Conservation (phyloP, 2,797 vertebrate genomes). For the Gallirallus australis region DNA sequence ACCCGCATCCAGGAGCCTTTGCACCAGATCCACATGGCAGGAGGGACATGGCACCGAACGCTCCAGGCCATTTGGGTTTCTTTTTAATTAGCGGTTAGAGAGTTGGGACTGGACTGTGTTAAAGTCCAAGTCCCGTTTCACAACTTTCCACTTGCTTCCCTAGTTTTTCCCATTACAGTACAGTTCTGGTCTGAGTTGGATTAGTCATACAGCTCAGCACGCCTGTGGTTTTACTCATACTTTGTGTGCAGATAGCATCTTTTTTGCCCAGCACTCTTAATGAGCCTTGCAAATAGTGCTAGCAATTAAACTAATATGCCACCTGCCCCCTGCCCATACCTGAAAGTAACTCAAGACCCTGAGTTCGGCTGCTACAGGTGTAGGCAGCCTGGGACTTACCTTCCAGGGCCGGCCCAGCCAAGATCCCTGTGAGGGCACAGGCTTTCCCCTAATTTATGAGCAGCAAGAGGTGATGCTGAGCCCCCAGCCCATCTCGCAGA, state of each 20-base stretch:
- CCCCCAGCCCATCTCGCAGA: neutral
- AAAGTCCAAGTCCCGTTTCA: constrained; percentile 37
- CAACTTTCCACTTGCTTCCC: constrained; percentile 69
- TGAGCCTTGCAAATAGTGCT: neutral
- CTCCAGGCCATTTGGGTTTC: neutral
- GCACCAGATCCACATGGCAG: constrained; percentile 42
- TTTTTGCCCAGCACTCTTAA: neutral
- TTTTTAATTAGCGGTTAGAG: constrained; percentile 47
- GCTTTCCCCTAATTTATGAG: neutral
- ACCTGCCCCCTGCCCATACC: neutral
- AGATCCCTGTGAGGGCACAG: neutral
- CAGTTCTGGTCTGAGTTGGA: constrained; percentile 47
- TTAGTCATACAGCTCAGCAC: constrained; percentile 31
- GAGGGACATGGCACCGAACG: neutral
- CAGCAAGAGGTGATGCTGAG: neutral
- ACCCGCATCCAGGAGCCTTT: constrained; percentile 1
- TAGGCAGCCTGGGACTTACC: neutral
- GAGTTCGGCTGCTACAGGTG: neutral
- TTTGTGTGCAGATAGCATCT: neutral
- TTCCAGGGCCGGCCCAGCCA: neutral
- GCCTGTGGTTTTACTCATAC: constrained; percentile 44
- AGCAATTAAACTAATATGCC: neutral
- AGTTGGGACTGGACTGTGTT: neutral
- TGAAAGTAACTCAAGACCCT: neutral
- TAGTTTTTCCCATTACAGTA: constrained; percentile 69